Evolutionary conservation across 2,797 vertebrate genomes (phyloP), one percentile per base, ranked within the genome.

Genomic region (Galagoides demidoff): DNA sequence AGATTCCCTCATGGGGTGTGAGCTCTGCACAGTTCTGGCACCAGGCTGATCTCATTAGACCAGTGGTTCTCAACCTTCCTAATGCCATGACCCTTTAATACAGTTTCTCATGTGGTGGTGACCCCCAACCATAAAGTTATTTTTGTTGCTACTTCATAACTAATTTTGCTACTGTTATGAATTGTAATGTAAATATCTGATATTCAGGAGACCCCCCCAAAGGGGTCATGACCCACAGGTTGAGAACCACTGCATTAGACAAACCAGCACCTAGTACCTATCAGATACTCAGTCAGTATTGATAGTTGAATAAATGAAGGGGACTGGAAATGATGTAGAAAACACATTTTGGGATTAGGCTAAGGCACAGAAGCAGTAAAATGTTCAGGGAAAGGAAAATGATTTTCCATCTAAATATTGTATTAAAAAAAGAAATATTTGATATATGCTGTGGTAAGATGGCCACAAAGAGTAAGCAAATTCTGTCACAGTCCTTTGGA

Each of bases 341-440:
- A 79, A 78, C 25, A 79, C 27, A 55, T 39, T 70, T 95, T 81
- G 77, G 23, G 19, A 63, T 64, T 27, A 73, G 22, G 82, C 16
- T 70, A 73, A 92, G 37, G 92, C 39, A 11, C 17, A 94, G 17
- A 77, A n/a, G 17, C 59, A 59, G 61, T 14, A 91, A 91, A 90
- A 71, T 71, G 31, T 76, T 64, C 70, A 22, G 22, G 9, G 9
- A 79, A 45, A 74, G 57, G 89, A 89, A 81, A 63, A 31, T 43
- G 59, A 78, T 79, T 27, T 90, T 79, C 55, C 31, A 34, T 22
- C n/a, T 45, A 71, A 95, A 37, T 37, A n/a, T 17, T 83, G 12
- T 37, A 77, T 68, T 95, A 83, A 79, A 63, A 37, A 94, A 95
- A 94, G 82, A 96, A 84, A 92, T 73, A 23, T 39, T 73, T 25